Percentiles rank a stretch among this genome's conserved stretches.
phyloP scores from a whole-genome alignment of 1,140 invertebrate genomes.

The Branchinecta lynchi region DNA sequence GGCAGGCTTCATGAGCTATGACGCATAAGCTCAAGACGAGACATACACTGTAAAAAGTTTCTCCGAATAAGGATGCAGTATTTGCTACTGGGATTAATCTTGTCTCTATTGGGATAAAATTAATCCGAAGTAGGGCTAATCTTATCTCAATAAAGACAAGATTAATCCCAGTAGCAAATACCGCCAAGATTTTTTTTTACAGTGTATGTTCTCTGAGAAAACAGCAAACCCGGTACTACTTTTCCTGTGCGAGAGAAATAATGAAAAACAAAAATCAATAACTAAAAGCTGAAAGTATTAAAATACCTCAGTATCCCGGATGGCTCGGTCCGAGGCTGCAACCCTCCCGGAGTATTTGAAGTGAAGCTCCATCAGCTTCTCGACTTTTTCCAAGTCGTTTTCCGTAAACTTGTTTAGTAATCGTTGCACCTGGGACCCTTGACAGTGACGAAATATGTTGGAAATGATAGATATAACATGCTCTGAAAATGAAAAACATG shows the following conservation, averaged over 20 bases:
- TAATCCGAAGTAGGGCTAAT: no score
- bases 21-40: neutral
- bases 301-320: slow-evolving; percentile 43
- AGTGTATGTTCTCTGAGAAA: neutral
- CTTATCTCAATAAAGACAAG: no score
- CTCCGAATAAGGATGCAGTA: no score
- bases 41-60: no score
- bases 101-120: no score
- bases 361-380: slow-evolving; percentile 85
- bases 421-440: slow-evolving; percentile 70
- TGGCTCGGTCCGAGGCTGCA: slow-evolving; percentile 59
- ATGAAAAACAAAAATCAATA: slow-evolving; percentile 3
- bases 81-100: no score
- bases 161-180: no score
- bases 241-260: neutral
- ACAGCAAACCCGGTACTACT: neutral
- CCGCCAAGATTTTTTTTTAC: no score
- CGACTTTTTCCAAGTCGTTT: slow-evolving; percentile 97
- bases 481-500: slow-evolving; percentile 41
- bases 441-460: slow-evolving; percentile 79
- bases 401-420: slow-evolving; percentile 91
- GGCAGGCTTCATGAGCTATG: no score
- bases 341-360: slow-evolving; percentile 95
- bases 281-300: slow-evolving; percentile 21
- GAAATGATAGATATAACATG: slow-evolving; percentile 88